Base-by-base conservation (phyloP, 2,888 invertebrate genomes). In the Thecocarcelia acutangulata region DNA sequence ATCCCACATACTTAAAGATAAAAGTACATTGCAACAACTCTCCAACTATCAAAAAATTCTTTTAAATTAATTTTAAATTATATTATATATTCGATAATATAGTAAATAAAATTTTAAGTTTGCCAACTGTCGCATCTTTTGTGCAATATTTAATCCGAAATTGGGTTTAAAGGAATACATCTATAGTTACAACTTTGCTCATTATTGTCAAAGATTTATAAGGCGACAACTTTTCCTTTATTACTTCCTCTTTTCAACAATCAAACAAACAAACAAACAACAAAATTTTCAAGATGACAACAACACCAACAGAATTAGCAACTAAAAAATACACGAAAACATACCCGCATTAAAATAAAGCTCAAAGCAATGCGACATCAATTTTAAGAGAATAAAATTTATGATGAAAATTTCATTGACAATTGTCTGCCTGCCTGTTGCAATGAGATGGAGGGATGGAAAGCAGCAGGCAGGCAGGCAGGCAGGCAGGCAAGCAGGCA, bases 351-450 rank as follows among this genome's bases (percentile, higher is more conserved):
- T 44, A 15, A 61, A 73, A 79, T 70, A 69, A 37, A 69, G 83
- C 80, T 79, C 79, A 84, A 81, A 84, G 83, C 75, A 77, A 82
- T 79, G 83, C 85, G 83, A 84, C 85, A 84, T 83, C 83, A 83
- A 61, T 82, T 80, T 83, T 79, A 64, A 58, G 68, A 86, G 73
- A 78, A 68, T 73, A 86, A 87, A 89, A 88, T 88, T 88, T 88
- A 88, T 88, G 88, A 88, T 87, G 87, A 87, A 89, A 87, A 88
- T 87, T 87, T 88, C 88, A 87, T 87, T 88, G 89, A 87, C 87
- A 88, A 88, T 88, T 87, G 87, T 88, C 87, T 63, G 61, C 87
- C 85, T 87, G 87, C 87, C 85, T 87, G 87, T 85, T 87, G 87
- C 76, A 83, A 86, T 44, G 56, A 72, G 69, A 80, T n/a, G n/a